phyloP scores from a whole-genome alignment of 2,888 invertebrate genomes.

The Metellina segmentata region DNA sequence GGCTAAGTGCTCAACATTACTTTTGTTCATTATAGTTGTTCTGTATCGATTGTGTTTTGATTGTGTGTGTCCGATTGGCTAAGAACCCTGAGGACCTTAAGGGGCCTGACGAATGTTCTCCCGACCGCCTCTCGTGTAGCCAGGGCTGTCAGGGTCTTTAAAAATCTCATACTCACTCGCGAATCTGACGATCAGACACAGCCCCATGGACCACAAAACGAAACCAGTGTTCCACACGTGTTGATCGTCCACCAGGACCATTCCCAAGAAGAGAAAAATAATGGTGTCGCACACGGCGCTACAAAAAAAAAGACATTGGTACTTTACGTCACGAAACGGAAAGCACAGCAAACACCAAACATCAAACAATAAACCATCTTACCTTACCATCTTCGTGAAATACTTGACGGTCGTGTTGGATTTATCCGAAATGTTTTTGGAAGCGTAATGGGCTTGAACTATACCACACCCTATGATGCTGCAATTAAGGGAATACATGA shows the following conservation, averaged over 20 bases:
- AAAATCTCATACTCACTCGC: constrained; percentile 80
- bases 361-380: constrained; percentile 33
- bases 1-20: no score
- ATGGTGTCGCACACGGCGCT: constrained; percentile 83
- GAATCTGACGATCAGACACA: constrained; percentile 82
- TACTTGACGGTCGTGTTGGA: constrained; percentile 83
- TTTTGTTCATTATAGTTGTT: no score
- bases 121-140: no score
- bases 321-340: background rate
- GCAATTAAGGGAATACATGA: constrained; percentile 75
- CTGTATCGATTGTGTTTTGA: no score
- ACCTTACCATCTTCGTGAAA: constrained; percentile 83
- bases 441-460: constrained; percentile 84
- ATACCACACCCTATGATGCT: constrained; percentile 84
- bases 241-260: constrained; percentile 82
- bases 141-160: no score
- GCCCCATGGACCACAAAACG: constrained; percentile 81
- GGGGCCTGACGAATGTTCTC: no score
- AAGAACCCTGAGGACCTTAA: no score
- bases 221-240: constrained; percentile 83
- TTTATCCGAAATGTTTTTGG: constrained; percentile 83
- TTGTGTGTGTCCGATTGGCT: no score
- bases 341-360: background rate
- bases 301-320: constrained; percentile 48
- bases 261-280: constrained; percentile 84